Base-by-base conservation (phyloP, 2,888 invertebrate genomes). In the Leptopterna dolabrata region DNA sequence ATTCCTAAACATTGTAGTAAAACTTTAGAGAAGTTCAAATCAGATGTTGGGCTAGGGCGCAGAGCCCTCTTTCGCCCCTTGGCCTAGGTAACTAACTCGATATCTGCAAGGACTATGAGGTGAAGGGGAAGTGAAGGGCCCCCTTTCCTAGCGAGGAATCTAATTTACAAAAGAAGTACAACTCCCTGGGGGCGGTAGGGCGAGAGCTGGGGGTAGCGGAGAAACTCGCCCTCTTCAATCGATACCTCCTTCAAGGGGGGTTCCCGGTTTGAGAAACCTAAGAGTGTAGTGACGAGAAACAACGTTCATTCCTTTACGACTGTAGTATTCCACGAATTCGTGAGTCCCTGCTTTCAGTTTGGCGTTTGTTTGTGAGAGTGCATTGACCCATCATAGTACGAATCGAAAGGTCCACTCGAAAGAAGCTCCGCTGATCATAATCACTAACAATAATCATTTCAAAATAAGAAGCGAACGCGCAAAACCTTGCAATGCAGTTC, bases 131-230 rank as follows among this genome's bases (percentile, higher is more conserved):
- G 76, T 16, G 36, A 43, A 24, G 36, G 36, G 43, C 73, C 14
- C 36, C 76, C 76, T 43, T 24, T 43, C 30, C 63, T 51, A 63
- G 63, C 55, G 55, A 82, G 81, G 81, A 82, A 82, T 82, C 81
- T 82, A 82, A 82, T 82, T 82, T 82, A 82, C 81, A 82, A 82
- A 63, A 82, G 81, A 82, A 82, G 81, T 82, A 82, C 81, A 82
- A 82, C 81, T 82, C 81, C 81, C 81, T 36, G 51, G 63, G 55
- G 81, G 81, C 81, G 81, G 51, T 55, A 55, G 81, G 81, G 36
- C 41, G 63, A 63, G 55, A 51, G 81, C 47, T 36, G 63, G 78
- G 78, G 78, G 47, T 78, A 45, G 78, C 78, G 78, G 30, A 63
- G 81, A 82, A 45, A 51, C 55, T 55, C 55, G 63, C 78, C 76